Evolutionary conservation across 2,113 vertebrate genomes (phyloP).

Genomic region (Charina bottae): DNA sequence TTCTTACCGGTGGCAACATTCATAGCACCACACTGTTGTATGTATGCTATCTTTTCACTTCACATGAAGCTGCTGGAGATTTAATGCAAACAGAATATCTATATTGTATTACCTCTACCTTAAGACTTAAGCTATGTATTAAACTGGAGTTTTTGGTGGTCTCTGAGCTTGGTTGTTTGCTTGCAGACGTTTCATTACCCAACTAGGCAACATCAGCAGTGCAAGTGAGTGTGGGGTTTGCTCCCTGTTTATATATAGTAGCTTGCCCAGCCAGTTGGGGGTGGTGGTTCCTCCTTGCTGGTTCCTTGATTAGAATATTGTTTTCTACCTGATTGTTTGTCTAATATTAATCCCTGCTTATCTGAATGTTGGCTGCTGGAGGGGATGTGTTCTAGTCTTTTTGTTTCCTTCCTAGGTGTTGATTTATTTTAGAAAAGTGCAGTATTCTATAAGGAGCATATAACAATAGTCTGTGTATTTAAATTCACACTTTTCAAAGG

Average conservation of each 20-base stretch:
- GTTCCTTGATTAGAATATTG: too few species aligned
- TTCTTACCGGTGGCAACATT: neutral
- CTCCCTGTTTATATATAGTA: too few species aligned
- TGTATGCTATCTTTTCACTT: neutral
- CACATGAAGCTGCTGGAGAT: neutral
- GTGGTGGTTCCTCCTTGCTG: too few species aligned
- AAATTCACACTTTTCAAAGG: neutral
- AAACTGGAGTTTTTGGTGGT: neutral
- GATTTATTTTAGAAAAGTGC: neutral
- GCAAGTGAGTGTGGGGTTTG: too few species aligned
- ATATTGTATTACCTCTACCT: neutral
- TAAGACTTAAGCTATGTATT: neutral
- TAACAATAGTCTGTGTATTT: neutral
- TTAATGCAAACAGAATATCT: neutral
- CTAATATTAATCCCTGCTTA: too few species aligned
- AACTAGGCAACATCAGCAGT: too few species aligned
- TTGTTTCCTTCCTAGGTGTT: neutral
- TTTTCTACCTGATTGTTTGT: too few species aligned
- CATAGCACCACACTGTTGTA: neutral
- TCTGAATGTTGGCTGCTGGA: too few species aligned
- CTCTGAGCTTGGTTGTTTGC: too few species aligned
- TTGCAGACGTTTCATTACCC: too few species aligned
- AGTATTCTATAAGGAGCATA: accelerated
- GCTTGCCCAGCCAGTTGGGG: too few species aligned
- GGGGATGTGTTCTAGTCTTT: too few species aligned